Base-by-base conservation (phyloP, 1,140 invertebrate species). In the Lepidurus packardi region DNA sequence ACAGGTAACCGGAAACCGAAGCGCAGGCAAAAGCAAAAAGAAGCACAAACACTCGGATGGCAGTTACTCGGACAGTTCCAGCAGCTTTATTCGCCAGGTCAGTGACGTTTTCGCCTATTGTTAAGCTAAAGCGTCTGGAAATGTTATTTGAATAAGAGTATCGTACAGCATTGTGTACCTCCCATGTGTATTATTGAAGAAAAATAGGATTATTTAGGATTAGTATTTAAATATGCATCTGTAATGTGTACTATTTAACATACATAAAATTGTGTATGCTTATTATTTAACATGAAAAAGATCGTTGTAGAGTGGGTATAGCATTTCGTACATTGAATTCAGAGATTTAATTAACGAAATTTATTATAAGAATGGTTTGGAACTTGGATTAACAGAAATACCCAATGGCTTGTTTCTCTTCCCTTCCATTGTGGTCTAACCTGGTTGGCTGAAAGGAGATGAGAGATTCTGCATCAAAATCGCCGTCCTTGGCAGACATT, bases 51-150 rank as follows among this genome's bases (percentile, higher is more conserved):
- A 79, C 45, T 80, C 78, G 34, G 80, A 80, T 73, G 80, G 80
- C 34, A 80, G 80, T 73, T 79, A 79, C 42, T 80, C 80, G 7
- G 80, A 80, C 75, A 80, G 78, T 34, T 80, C 80, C 44, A 80
- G 78, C 78, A 80, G 80, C 75, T 79, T 80, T 76, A 80, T 80
- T 45, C 78, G 80, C 47, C 80, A 80, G 77, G 80, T 80, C 41
- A 80, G 80, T 74, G 44, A 45, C 65, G 25, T 75, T 45, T 44
- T 43, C 25, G 34, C n/a, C 21, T 77, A 8, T 10, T 47, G 47
- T 45, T 77, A 44, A 77, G 2, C 16, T 76, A 9, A 43, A 44
- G n/a, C n/a, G 0, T 4, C 25, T 13, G 74, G 25, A 75, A 13
- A 75, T 65, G 53, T 13, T 9, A 9, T n/a, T 11, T 21, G 9